Percentiles rank a stretch among this genome's conserved stretches.
These are phyloP conservation scores for Drosophila barbarae DNA, from an alignment of 2,888 invertebrate species.

Conservation along the genomic window DNA sequence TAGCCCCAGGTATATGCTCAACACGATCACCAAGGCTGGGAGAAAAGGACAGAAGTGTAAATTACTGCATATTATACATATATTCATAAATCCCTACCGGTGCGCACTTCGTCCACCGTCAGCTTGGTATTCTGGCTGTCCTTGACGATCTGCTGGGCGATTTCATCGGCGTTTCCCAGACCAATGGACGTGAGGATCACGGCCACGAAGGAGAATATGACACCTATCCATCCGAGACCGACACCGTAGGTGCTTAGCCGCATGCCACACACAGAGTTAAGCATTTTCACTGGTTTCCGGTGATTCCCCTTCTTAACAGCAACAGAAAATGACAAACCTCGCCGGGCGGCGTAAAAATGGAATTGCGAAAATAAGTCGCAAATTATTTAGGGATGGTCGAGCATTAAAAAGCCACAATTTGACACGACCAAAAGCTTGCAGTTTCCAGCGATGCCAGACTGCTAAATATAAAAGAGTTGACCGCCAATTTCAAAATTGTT, in stretches of 20 bases:
- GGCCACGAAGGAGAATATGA: slow-evolving; percentile 56
- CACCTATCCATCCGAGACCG: slow-evolving; percentile 74
- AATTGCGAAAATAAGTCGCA: slow-evolving; percentile 11
- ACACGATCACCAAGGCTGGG: slow-evolving; percentile 51
- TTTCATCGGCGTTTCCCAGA: slow-evolving; percentile 51
- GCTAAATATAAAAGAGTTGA: too few species aligned
- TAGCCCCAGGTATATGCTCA: slow-evolving; percentile 58
- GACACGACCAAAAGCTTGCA: neutral
- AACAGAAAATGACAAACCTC: neutral
- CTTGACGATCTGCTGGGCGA: slow-evolving; percentile 25
- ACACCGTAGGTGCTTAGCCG: slow-evolving; percentile 75
- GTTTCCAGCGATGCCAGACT: neutral
- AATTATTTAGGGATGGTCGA: neutral
- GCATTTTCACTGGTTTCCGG: slow-evolving; percentile 43
- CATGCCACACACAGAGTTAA: slow-evolving; percentile 65
- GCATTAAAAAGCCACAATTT: neutral
- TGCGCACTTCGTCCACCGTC: neutral
- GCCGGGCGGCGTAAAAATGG: neutral
- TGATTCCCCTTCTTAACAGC: neutral
- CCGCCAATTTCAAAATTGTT: too few species aligned
- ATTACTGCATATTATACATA: too few species aligned
- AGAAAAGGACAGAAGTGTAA: neutral
- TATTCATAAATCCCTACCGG: neutral
- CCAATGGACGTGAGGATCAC: slow-evolving; percentile 49
- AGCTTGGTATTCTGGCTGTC: neutral